Evolutionary conservation across 1,140 invertebrate species (phyloP).

Genomic region (Dendrolimus kikuchii): DNA sequence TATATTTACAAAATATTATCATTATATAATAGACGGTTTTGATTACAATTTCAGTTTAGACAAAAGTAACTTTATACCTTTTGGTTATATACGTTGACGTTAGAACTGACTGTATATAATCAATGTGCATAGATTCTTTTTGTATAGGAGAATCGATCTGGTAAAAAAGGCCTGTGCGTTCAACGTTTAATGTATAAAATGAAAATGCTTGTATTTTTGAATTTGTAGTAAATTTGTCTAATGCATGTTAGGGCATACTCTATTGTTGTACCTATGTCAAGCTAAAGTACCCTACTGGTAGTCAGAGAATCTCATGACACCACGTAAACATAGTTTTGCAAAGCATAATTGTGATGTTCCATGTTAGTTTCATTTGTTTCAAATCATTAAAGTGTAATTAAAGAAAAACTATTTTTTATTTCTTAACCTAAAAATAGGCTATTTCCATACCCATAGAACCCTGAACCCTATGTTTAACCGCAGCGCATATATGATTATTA

Average conservation of each 20-base stretch:
- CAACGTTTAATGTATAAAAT: conserved; percentile 26
- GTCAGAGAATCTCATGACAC: conserved; percentile 36
- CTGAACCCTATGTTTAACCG: neutral
- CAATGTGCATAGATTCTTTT: conserved; percentile 5
- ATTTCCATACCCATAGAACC: neutral
- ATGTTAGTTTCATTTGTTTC: conserved; percentile 65
- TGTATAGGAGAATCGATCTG: conserved; percentile 9
- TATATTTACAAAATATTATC: conserved; percentile 25
- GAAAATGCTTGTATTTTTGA: conserved; percentile 30
- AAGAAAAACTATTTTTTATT: conserved; percentile 13
- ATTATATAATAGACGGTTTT: conserved; percentile 7
- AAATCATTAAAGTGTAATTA: conserved; percentile 65
- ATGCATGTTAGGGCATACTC: conserved; percentile 21
- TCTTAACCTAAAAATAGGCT: neutral
- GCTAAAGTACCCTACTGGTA: conserved; percentile 7
- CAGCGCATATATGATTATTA: too few relatives aligned
- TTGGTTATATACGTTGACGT: conserved; percentile 23
- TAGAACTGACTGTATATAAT: conserved; percentile 13
- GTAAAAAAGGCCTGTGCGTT: conserved; percentile 20
- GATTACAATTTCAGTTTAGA: conserved; percentile 7
- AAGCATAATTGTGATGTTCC: conserved; percentile 71
- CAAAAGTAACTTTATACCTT: conserved; percentile 8
- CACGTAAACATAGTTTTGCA: conserved; percentile 51
- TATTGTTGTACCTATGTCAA: conserved; percentile 24
- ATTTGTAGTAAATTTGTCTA: conserved; percentile 30